phyloP scores from a whole-genome alignment of 2,797 vertebrate genomes.

The Sebastolobus altivelis region DNA sequence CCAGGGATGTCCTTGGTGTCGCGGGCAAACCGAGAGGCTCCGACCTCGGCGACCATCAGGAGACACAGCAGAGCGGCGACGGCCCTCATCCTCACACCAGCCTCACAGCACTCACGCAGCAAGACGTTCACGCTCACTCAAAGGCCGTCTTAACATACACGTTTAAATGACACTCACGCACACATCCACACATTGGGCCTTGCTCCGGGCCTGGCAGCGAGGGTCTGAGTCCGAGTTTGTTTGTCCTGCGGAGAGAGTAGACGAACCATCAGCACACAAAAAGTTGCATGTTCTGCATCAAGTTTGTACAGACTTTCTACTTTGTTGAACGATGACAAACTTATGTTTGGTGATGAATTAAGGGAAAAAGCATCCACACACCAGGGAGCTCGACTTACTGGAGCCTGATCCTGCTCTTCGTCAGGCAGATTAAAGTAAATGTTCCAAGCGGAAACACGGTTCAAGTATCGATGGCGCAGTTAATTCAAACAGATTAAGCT shows the following conservation, averaged over 20 bases:
- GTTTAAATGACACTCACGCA: neutral
- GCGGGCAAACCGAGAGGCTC: constrained; percentile 66
- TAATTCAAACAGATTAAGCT: neutral
- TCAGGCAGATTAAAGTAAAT: neutral
- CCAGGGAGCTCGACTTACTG: neutral
- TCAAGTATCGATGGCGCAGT: neutral
- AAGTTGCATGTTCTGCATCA: neutral
- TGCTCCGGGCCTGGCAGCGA: neutral
- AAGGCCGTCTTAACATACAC: neutral
- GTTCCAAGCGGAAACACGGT: neutral
- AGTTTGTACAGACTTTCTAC: neutral
- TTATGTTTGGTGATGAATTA: constrained; percentile 1
- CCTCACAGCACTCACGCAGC: neutral
- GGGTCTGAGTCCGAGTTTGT: neutral
- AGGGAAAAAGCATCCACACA: neutral
- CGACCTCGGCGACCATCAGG: constrained; percentile 54
- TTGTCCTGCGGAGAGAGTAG: constrained; percentile 53
- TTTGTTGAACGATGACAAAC: neutral
- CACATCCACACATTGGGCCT: constrained; percentile 12
- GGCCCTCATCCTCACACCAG: constrained; percentile 71
- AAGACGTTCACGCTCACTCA: neutral
- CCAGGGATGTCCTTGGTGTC: constrained; percentile 63
- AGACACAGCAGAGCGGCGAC: constrained; percentile 69
- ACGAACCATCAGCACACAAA: neutral
- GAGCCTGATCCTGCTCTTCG: neutral